phyloP scores from a whole-genome alignment of 2,113 vertebrate genomes.

The Zingel zingel region DNA sequence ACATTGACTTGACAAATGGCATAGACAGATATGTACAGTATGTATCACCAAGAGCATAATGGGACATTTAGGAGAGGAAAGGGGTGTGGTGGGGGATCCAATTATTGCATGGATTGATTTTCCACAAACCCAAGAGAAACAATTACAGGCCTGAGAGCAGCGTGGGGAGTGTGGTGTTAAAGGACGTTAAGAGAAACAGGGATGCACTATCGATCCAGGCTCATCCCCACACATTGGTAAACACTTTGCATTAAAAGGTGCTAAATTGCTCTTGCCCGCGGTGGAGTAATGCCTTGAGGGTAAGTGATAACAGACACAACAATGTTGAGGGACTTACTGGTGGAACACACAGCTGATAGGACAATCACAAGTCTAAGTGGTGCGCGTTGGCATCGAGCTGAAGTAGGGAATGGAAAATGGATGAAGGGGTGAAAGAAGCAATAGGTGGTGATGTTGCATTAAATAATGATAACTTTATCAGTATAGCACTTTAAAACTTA shows the following conservation, averaged over 20 bases:
- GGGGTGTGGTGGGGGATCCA: slow-evolving; percentile 32
- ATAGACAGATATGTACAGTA: neutral
- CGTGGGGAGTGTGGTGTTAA: slow-evolving; percentile 44
- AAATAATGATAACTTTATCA: neutral
- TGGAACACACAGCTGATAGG: slow-evolving; percentile 10
- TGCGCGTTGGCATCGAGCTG: neutral
- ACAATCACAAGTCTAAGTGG: slow-evolving; percentile 19
- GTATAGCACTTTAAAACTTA: no score
- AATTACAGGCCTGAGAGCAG: slow-evolving; percentile 64
- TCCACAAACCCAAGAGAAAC: slow-evolving; percentile 59
- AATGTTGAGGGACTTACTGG: neutral
- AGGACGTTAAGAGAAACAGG: slow-evolving; percentile 65
- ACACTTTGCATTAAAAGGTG: slow-evolving; percentile 71
- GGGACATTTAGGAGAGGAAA: slow-evolving; percentile 44
- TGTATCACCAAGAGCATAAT: slow-evolving; percentile 24
- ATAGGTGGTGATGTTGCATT: neutral
- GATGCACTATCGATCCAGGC: slow-evolving; percentile 57
- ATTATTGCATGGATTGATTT: slow-evolving; percentile 74
- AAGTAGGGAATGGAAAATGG: slow-evolving; percentile 15
- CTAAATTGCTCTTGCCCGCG: slow-evolving; percentile 55
- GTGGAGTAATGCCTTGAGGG: slow-evolving; percentile 37
- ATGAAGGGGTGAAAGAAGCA: neutral
- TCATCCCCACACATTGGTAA: slow-evolving; percentile 64
- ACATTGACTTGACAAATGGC: neutral
- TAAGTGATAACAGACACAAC: slow-evolving; percentile 40